Base-by-base conservation (phyloP, 2,797 vertebrate genomes). In the Acanthurus leucopareius region DNA sequence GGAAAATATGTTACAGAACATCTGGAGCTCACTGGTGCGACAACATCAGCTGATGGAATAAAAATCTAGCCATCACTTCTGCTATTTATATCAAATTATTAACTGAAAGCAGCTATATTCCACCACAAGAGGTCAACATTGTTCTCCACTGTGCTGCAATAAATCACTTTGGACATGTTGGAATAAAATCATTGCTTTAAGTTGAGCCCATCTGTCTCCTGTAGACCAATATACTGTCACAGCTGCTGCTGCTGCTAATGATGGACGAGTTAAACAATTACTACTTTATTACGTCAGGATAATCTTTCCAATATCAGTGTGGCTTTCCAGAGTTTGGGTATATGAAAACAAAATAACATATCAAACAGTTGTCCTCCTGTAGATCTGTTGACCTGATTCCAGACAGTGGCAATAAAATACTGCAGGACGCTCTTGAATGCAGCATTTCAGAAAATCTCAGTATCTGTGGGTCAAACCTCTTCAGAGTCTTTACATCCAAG, bases 211-310 rank as follows among this genome's bases (percentile, higher is more conserved):
- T 70, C 0, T 65, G 89, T 74, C 87, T 90, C 22, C 69, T 68
- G 77, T 84, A 84, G 92, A 79, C 77, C 70, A 3, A 14, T 17
- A 28, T 83, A 14, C 40, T n/a, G 59, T 69, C 35, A 25, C 49
- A 65, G 28, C 28, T 32, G 88, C 90, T 88, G 88, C 90, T 88
- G 51, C 44, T 54, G 10, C 38, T 47, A 5, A 0, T 57, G 44
- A 68, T 22, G 22, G 11, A 22, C 7, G 22, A 9, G 22, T 17
- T 19, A 6, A 51, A 59, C 4, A 3, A 8, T 40, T 20, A 7
- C 7, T 3, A 5, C 35, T 32, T 19, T n/a, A 61, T 61, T n/a
- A 35, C n/a, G 14, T 5, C 32, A 44, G 20, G 22, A 58, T 49
- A 15, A 65, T 48, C 32, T 10, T 48, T 7, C 5, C 49, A 32